A percentile compares a stretch with the other conserved stretches of the same genome.
Evolutionary conservation across 2,113 vertebrate genomes (phyloP).

Genomic region (Gobio gobio): DNA sequence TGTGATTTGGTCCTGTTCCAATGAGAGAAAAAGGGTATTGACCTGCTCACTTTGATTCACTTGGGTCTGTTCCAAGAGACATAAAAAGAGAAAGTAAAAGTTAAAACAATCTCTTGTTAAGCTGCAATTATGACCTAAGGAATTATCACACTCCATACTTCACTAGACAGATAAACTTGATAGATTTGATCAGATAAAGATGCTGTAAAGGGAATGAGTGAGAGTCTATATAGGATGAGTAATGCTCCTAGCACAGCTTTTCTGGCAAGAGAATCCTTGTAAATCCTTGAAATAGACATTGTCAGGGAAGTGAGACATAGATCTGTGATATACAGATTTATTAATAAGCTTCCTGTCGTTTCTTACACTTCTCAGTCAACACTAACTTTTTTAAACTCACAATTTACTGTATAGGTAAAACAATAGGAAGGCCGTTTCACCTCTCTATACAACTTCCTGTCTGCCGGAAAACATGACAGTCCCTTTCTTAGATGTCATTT

Average conservation of each 20-base stretch:
- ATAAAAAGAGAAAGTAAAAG: slow-evolving; percentile 18
- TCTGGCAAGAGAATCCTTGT: slow-evolving; percentile 37
- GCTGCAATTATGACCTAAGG: not conserved
- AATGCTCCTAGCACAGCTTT: slow-evolving; percentile 16
- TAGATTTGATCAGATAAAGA: not conserved
- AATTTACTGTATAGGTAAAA: not conserved
- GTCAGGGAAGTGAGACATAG: slow-evolving; percentile 40
- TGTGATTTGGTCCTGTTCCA: slow-evolving; percentile 18
- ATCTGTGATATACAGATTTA: slow-evolving; percentile 11
- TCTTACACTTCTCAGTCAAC: not conserved
- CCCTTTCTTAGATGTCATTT: not conserved
- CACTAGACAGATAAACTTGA: not conserved
- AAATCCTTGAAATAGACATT: slow-evolving; percentile 39
- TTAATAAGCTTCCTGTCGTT: slow-evolving; percentile 43
- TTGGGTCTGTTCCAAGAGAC: slow-evolving; percentile 31
- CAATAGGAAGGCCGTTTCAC: not conserved
- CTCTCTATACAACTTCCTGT: not conserved
- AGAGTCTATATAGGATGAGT: slow-evolving; percentile 29
- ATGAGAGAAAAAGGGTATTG: not conserved
- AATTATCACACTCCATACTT: slow-evolving; percentile 3
- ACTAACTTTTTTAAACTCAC: slow-evolving; percentile 16
- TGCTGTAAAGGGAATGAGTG: slow-evolving; percentile 7
- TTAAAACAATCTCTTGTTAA: slow-evolving; percentile 24
- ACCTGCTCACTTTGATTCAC: slow-evolving; percentile 3
- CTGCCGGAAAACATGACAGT: not conserved